These are phyloP conservation scores for Micromussa lordhowensis DNA, from an alignment of 92 coral and sea anemone genomes.

Conservation along the genomic window DNA sequence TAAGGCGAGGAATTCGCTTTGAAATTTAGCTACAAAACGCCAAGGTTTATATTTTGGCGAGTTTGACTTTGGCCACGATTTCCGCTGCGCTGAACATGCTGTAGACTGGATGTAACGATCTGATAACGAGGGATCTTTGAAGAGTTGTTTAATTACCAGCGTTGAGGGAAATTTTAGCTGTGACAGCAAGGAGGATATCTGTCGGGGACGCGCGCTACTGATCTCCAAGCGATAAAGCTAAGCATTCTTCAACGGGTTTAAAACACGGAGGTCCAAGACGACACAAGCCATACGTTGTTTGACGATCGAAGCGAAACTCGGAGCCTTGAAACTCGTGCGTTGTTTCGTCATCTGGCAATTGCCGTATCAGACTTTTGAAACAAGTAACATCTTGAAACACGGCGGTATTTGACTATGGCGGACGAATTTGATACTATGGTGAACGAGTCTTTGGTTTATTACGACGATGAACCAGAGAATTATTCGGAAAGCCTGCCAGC, in stretches of 20 bases:
- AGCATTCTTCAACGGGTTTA: slow-evolving; percentile 22
- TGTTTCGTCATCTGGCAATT: not conserved
- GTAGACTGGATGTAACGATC: slow-evolving; percentile 45
- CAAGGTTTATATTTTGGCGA: slow-evolving; percentile 5
- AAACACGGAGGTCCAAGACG: not conserved
- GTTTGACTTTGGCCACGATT: slow-evolving; percentile 6
- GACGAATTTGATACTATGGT: slow-evolving; percentile 32
- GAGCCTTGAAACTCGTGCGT: not conserved
- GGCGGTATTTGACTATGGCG: slow-evolving; percentile 39
- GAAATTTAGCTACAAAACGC: not conserved
- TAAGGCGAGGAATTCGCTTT: not conserved
- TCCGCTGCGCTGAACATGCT: slow-evolving; percentile 26
- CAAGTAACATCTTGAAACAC: slow-evolving; percentile 27
- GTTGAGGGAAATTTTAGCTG: slow-evolving; percentile 34
- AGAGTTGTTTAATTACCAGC: slow-evolving; percentile 35
- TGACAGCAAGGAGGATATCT: slow-evolving; percentile 8
- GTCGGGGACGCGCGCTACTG: slow-evolving; percentile 23
- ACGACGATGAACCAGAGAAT: slow-evolving; percentile 38
- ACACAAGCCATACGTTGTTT: not conserved
- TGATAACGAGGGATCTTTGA: slow-evolving; percentile 49
- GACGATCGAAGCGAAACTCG: not conserved
- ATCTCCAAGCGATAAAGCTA: slow-evolving; percentile 24
- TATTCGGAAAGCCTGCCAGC: slow-evolving; percentile 66
- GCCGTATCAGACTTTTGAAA: not conserved
- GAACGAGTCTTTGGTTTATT: slow-evolving; percentile 13